Conservation (phyloP, 2,797 vertebrate species). For the Acanthurus tractus region DNA sequence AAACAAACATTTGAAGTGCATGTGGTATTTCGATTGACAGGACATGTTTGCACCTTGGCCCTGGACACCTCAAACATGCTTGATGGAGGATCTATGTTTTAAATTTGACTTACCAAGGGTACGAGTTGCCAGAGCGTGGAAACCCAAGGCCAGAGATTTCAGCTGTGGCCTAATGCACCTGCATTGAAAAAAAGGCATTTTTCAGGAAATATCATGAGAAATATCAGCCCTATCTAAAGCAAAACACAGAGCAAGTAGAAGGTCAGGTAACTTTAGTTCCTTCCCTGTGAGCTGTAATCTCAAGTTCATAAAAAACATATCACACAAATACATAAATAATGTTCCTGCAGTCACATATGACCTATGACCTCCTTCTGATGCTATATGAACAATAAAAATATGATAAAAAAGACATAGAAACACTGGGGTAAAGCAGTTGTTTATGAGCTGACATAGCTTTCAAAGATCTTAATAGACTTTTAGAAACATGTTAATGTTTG, state of each 20-base stretch:
- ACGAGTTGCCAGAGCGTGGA: conserved; percentile 79
- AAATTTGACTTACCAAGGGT: conserved; percentile 74
- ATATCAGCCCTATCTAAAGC: neutral
- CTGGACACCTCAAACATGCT: neutral
- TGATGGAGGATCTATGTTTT: neutral
- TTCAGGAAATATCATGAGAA: conserved; percentile 6
- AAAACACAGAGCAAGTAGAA: neutral
- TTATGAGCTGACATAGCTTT: conserved; percentile 50
- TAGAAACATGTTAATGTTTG: neutral
- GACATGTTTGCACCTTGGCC: neutral
- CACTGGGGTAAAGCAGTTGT: conserved; percentile 7
- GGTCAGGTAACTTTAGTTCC: neutral
- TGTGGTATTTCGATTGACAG: neutral
- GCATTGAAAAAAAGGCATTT: conserved; percentile 13
- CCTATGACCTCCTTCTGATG: neutral
- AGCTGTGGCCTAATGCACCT: conserved; percentile 85
- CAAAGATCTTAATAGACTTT: neutral
- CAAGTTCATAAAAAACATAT: neutral
- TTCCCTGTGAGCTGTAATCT: neutral
- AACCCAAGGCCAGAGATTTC: conserved; percentile 82
- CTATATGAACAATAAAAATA: neutral
- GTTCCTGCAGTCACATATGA: neutral
- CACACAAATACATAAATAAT: neutral
- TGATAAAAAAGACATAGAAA: neutral
- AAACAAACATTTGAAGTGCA: neutral